A percentile compares a stretch with the other conserved stretches of the same genome.
Conservation (phyloP, 2,113 vertebrate species). For the Petrocephalus microphthalmus region DNA sequence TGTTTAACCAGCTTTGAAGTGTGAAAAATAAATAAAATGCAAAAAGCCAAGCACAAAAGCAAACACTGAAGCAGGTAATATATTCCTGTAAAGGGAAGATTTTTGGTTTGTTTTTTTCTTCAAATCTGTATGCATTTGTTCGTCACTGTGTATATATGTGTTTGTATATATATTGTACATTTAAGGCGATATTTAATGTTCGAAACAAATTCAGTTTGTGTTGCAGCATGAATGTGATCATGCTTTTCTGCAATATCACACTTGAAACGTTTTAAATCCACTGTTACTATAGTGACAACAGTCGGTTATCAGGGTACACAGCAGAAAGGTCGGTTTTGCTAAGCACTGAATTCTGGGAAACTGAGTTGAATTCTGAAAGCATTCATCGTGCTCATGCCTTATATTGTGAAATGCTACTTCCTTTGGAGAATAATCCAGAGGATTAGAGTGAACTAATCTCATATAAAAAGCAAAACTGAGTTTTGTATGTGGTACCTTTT, state of each 20-base stretch:
- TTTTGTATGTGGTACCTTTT: neutral
- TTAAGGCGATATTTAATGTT: neutral
- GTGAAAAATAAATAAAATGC: conserved; percentile 3
- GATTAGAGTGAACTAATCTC: neutral
- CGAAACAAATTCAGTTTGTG: neutral
- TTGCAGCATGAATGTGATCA: neutral
- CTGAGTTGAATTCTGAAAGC: neutral
- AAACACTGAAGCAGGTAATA: neutral
- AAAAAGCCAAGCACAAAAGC: conserved; percentile 23
- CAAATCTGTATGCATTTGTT: neutral
- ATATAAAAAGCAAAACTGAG: neutral
- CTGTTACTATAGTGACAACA: neutral
- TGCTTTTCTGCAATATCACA: neutral
- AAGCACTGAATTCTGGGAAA: neutral
- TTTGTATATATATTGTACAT: conserved; percentile 5
- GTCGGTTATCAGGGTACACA: neutral
- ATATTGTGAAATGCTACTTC: neutral
- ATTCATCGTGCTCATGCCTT: conserved; percentile 11
- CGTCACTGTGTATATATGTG: neutral
- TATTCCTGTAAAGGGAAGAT: conserved; percentile 3
- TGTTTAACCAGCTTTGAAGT: conserved; percentile 18
- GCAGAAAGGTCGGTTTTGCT: conserved; percentile 4
- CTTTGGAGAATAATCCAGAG: neutral
- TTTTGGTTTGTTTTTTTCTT: neutral
- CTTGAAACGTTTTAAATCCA: conserved; percentile 14